Evolutionary conservation across 2,888 invertebrate genomes (phyloP), one percentile per base, ranked within the genome.

Genomic region (Cremastobaeus sp.): DNA sequence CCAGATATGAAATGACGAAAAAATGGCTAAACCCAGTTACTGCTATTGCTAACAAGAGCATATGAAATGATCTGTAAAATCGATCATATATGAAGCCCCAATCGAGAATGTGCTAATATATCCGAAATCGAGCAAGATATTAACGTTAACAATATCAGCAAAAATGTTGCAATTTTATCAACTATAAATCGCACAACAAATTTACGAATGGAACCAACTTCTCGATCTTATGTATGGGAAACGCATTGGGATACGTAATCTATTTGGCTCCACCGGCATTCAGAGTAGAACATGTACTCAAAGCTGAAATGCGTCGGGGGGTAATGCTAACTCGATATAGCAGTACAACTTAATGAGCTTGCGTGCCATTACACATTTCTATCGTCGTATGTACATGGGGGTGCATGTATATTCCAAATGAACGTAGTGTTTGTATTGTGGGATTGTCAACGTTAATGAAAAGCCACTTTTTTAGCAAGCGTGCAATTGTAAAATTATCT

Each of bases 291-390:
- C 66, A 43, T 30, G 35, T 68, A 62, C 54, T 68, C 55, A 55
- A 68, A 68, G 68, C 68, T 54, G 60, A 62, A 73, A 62, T 52
- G 57, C 73, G 68, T 62, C 68, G 66, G 73, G 68, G 62, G 52
- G 73, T 68, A 73, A 73, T 73, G 73, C 57, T 62, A 73, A 60
- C 50, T 39, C 60, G 62, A 73, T 73, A 73, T 68, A 73, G 68
- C 66, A 39, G 73, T 68, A 57, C 55, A 68, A 73, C 68, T 68
- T 73, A 74, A 74, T 74, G 74, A 74, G 74, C 74, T 75, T 75
- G 75, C 75, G 71, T 75, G 75, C 64, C 62, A 41, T 64, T 59
- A 52, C 68, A 72, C 75, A 68, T 68, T 72, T 75, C 75, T 71
- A 60, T 62, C 64, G 41, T n/a, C n/a, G n/a, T n/a, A n/a, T n/a